Evolutionary conservation across 2,888 invertebrate genomes (phyloP), one percentile per base, ranked within the genome.

Genomic region (Aleiodes alternator): DNA sequence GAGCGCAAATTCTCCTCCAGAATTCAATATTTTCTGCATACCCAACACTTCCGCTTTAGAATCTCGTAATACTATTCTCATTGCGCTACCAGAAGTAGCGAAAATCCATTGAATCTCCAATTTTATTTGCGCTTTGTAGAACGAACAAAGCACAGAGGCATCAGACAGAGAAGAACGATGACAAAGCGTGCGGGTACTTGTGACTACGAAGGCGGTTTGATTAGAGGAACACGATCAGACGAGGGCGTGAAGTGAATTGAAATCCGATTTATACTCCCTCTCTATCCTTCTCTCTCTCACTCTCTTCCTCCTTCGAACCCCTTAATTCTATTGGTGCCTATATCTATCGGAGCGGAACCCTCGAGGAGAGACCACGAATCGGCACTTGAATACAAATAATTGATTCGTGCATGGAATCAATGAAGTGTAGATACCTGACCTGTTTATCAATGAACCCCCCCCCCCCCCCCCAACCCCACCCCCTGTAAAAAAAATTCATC

Each of bases 191-290:
- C 78, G 78, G 78, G 77, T 61, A 73, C 56, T 61, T 50, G 59
- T 69, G 73, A 78, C 75, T 76, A 70, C 76, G 59, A 76, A 79
- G 80, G 75, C 72, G 78, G 76, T 78, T 78, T 80, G 81, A 82
- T 82, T 81, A 81, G 80, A 82, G 79, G 81, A 82, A 80, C 80
- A 79, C 81, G 78, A 81, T 77, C 68, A 78, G 69, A 68, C 75
- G 73, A 38, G 78, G 79, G 78, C 74, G 80, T 78, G 76, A 78
- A 76, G 70, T 66, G 78, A 79, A 81, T 81, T 79, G 79, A 76
- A 80, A 79, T 79, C 70, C 81, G 78, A 81, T 80, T 81, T 80
- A 78, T 76, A 76, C 56, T 57, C 38, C 23, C 23, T 23, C 56
- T 73, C 56, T 50, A 38, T 69, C 50, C 48, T 34, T 73, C 43